A percentile compares a stretch with the other conserved stretches of the same genome.
These are phyloP conservation scores for Stratiolaelaps scimitus DNA, from an alignment of 1,140 invertebrate species.

Conservation along the genomic window DNA sequence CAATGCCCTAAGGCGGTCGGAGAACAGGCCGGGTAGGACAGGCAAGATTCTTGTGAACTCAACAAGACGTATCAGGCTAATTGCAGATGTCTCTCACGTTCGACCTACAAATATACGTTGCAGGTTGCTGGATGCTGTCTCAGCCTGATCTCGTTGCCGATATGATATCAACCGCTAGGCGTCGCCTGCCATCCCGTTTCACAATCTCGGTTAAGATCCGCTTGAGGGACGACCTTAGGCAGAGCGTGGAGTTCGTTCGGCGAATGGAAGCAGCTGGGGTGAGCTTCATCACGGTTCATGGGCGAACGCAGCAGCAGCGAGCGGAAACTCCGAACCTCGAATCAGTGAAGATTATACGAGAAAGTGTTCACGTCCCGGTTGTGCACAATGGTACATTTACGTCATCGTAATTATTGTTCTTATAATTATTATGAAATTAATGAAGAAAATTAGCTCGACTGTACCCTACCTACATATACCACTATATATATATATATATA, in stretches of 20 bases:
- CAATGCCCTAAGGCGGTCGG: too few species aligned
- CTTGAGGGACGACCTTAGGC: conserved; percentile 48
- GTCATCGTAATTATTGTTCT: too few species aligned
- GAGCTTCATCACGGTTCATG: conserved; percentile 79
- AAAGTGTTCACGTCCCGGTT: conserved; percentile 60
- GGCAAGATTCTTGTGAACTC: conserved; percentile 21
- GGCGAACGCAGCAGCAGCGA: conserved; percentile 66
- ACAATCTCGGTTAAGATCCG: conserved; percentile 85
- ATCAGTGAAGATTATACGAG: conserved; percentile 57
- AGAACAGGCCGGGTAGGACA: too few species aligned
- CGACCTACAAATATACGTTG: conserved; percentile 39
- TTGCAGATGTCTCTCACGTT: not conserved
- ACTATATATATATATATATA: too few species aligned
- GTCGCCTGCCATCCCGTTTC: conserved; percentile 57
- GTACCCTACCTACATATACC: too few species aligned
- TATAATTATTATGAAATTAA: conserved; percentile 15
- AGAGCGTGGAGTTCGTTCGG: conserved; percentile 59
- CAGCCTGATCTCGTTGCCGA: conserved; percentile 71
- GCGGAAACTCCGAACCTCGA: conserved; percentile 60
- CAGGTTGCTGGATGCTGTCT: conserved; percentile 38
- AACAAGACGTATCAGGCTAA: not conserved
- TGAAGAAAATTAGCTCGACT: too few species aligned
- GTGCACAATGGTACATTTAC: conserved; percentile 70
- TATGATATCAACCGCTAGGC: conserved; percentile 60
- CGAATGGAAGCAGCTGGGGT: conserved; percentile 68